A percentile compares a stretch with the other conserved stretches of the same genome.
These are phyloP conservation scores for Nephrotoma flavescens DNA, from an alignment of 2,888 invertebrate species.

Conservation along the genomic window DNA sequence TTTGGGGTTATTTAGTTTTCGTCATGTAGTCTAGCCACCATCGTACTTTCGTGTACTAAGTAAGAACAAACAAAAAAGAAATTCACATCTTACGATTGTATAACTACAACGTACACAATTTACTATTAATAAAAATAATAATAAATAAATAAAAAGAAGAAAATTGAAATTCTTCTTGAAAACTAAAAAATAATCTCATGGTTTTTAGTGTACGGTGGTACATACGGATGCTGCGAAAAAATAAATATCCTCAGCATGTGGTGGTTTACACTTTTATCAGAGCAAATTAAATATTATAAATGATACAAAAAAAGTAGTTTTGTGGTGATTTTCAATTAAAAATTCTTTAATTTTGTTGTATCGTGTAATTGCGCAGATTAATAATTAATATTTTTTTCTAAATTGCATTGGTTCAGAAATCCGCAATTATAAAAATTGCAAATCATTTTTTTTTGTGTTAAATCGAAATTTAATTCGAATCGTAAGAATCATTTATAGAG, in stretches of 20 bases:
- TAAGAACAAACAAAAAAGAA: neutral
- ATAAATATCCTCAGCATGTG: neutral
- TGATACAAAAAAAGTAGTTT: neutral
- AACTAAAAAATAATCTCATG: neutral
- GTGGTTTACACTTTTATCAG: neutral
- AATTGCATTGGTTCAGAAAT: too few relatives aligned
- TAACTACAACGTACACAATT: neutral
- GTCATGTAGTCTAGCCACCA: neutral
- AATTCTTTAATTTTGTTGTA: neutral
- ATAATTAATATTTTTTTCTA: neutral
- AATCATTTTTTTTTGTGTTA: too few relatives aligned
- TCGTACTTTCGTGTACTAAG: neutral
- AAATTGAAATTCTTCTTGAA: neutral
- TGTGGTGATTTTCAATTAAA: neutral
- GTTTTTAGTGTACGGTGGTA: neutral
- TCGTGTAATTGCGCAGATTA: neutral
- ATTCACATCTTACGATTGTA: neutral
- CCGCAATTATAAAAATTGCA: too few relatives aligned
- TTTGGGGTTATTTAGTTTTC: neutral
- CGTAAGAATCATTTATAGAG: too few relatives aligned
- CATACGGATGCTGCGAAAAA: neutral
- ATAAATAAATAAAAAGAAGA: neutral
- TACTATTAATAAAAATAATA: neutral
- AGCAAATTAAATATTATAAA: neutral
- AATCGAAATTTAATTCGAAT: too few relatives aligned